Percentiles rank a stretch among this genome's conserved stretches.
Evolutionary conservation across 2,113 vertebrate genomes (phyloP).

Genomic region (Mastomys coucha): DNA sequence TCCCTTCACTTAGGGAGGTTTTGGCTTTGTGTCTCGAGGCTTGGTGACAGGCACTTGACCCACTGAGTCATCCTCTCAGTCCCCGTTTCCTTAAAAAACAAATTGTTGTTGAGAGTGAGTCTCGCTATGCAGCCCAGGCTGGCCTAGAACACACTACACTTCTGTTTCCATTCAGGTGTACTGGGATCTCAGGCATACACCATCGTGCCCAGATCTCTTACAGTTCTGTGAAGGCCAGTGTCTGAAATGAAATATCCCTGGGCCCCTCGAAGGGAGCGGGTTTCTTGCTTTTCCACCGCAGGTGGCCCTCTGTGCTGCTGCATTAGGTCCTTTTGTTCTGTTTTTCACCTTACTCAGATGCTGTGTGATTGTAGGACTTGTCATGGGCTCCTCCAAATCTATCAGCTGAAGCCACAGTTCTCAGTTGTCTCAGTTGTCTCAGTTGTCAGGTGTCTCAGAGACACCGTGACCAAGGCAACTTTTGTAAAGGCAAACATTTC

Average conservation of each 20-base stretch:
- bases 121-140: background rate
- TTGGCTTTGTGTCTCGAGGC: background rate
- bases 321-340: background rate
- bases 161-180: background rate
- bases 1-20: too few species aligned
- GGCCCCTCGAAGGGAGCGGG: fast-evolving
- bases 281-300: fast-evolving
- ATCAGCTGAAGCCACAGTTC: background rate
- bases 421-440: background rate
- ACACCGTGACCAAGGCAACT: background rate
- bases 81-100: background rate
- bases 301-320: background rate
- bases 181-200: background rate
- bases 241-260: background rate
- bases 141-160: background rate
- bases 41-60: background rate
- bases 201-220: background rate
- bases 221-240: background rate
- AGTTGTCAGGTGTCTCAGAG: too few species aligned
- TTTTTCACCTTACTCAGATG: background rate
- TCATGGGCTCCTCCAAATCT: background rate
- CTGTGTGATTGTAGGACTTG: background rate
- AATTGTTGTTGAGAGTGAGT: background rate
- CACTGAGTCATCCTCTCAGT: background rate
- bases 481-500: background rate